Evolutionary conservation across 2,888 invertebrate species (phyloP), one percentile per base, ranked within the genome.

Genomic region (Euplexia lucipara): DNA sequence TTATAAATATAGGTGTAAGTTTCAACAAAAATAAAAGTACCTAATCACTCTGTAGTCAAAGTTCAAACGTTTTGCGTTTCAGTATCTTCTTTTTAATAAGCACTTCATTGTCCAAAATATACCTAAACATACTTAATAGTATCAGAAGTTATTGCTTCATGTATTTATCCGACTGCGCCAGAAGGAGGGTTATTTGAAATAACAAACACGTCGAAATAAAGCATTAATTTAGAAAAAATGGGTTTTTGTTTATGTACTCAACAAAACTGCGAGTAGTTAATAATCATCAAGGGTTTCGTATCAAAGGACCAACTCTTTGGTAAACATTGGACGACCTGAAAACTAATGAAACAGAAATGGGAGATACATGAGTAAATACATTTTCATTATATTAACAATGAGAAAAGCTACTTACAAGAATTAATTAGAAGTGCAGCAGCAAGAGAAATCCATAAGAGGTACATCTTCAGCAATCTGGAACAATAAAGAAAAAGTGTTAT

Each of bases 381-480:
- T 3, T 20, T 34, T 16, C 16, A 32, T 26, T 26, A 18, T 20
- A 37, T 32, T 3, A 48, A 42, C 5, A 42, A 35, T 41, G 4
- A 35, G 32, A 14, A 60, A 56, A 35, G 16, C 8, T 39, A 81
- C 81, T 81, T 32, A 81, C 81, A 79, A 20, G 58, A 59, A 54
- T 63, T 52, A 26, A 73, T 16, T 12, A 75, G 5, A 20, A 60
- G 41, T 22, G 71, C 35, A n/a, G 44, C 48, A 6, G 26, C 26
- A 9, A 77, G 16, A 10, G 62, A 52, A 34, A 44, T 58, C 68
- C 64, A 67, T 14, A 61, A 7, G 16, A 32, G 32, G 30, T 49
- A 34, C 81, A 81, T 81, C 4, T 67, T 82, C 30, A 60, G 7
- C 3, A 42, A 69, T 18, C 80, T 81, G 74, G 35, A 79, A 82